Base-by-base conservation (phyloP, 2,113 vertebrate species). In the Meleagris gallopavo region DNA sequence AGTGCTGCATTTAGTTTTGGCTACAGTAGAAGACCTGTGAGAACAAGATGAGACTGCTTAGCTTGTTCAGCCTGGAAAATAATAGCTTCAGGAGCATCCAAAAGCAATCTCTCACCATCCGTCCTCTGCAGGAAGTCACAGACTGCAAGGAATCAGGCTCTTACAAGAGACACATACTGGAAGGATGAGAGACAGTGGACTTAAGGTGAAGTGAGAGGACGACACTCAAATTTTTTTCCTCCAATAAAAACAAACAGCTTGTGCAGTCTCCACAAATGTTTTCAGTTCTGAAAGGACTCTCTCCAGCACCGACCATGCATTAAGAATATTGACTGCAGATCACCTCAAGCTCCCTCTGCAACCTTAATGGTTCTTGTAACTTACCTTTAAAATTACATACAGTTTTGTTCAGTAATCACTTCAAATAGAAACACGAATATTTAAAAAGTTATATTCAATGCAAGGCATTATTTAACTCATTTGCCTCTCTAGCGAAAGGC, bases 101-200 rank as follows among this genome's bases (percentile, higher is more conserved):
- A 2, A 2, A 78, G 55, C 7, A 90, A 32, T 3, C 15, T 16
- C 4, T 3, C 24, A 2, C 0, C 30, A 66, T 21, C 5, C 2
- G 13, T 72, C 19, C 45, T 54, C 29, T 20, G 3, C 27, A 13
- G 19, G 19, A 82, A 76, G 64, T 6, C n/a, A n/a, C 17, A 24
- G 18, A 82, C 6, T 41, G 29, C 32, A 92, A 18, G 4, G 32
- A 77, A 72, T 9, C 10, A 80, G 62, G 16, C 20, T 55, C 12
- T 55, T 41, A 30, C 4, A 66, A 30, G 19, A 78, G 6, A 7
- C 27, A 20, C 12, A 20, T 0, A 29, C 21, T 9, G 60, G 24
- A 88, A 41, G 2, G 54, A 78, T 9, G 30, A 77, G 6, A 69
- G n/a, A 60, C 10, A 65, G 36, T 7, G 12, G 8, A 41, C 2